Evolutionary conservation across 1,140 invertebrate genomes (phyloP).

Genomic region (Aphelinus certus): DNA sequence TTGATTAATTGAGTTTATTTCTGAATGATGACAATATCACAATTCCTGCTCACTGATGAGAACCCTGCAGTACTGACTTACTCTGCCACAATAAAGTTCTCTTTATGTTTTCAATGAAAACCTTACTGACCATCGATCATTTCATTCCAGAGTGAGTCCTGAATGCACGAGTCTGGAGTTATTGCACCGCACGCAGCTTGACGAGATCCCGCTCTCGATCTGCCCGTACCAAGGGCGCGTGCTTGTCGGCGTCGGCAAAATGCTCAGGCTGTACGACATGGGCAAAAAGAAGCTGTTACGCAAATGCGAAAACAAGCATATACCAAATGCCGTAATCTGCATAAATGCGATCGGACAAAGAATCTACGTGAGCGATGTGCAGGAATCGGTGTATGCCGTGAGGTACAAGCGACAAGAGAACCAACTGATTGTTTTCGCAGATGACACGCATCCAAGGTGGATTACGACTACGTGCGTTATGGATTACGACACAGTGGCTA

Average conservation of each 20-base stretch:
- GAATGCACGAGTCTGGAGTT: conserved; percentile 86
- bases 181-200: conserved; percentile 92
- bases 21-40: conserved; percentile 57
- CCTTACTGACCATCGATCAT: not conserved
- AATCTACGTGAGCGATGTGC: conserved; percentile 94
- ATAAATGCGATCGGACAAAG: conserved; percentile 94
- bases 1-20: conserved; percentile 2
- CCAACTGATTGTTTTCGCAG: conserved; percentile 97
- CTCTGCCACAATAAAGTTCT: not conserved
- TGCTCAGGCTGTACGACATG: conserved; percentile 94
- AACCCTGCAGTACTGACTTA: conserved; percentile 63
- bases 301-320: conserved; percentile 99
- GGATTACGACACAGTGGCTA: conserved; percentile 96
- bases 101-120: not conserved
- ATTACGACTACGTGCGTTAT: conserved; percentile 92
- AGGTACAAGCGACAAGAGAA: conserved; percentile 96
- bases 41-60: conserved; percentile 56
- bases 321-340: conserved; percentile 93
- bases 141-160: conserved; percentile 68
- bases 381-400: conserved; percentile 97
- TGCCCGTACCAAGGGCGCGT: conserved; percentile 92
- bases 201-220: conserved; percentile 91
- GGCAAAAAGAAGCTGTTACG: conserved; percentile 96
- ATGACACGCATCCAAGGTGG: conserved; percentile 97
- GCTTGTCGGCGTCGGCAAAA: conserved; percentile 91